Conservation (phyloP, 1,140 invertebrate genomes). For the Eubasilissa regina region DNA sequence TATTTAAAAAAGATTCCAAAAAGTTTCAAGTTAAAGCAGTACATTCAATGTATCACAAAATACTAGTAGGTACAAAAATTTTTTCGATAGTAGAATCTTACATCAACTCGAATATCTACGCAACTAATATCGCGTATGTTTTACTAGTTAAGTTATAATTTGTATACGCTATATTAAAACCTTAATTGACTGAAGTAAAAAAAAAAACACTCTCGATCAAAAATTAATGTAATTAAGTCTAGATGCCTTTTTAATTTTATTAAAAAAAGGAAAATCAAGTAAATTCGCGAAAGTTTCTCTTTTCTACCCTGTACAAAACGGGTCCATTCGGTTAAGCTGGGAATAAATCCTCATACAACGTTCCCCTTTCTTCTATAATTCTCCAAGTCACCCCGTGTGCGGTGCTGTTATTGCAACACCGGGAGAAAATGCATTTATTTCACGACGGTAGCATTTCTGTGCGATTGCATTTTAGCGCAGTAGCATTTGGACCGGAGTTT, state of each 20-base stretch:
- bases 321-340: slow-evolving; percentile 30
- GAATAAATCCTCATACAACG: slow-evolving; percentile 28
- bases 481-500: slow-evolving; percentile 37
- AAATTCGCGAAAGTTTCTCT: background rate
- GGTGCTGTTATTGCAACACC: slow-evolving; percentile 42
- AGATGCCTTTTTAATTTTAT: background rate
- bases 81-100: no score
- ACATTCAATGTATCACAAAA: no score
- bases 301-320: background rate
- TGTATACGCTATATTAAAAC: no score
- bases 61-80: no score
- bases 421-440: slow-evolving; percentile 47
- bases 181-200: no score
- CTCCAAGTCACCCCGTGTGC: slow-evolving; percentile 24
- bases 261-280: background rate
- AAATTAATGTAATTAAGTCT: no score
- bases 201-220: no score
- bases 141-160: no score
- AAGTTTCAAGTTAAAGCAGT: no score
- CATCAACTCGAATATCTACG: no score
- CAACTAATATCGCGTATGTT: no score
- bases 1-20: no score
- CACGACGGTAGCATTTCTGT: slow-evolving; percentile 36
- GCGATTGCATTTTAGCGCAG: slow-evolving; percentile 41
- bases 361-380: slow-evolving; percentile 40